A percentile compares a stretch with the other conserved stretches of the same genome.
These are phyloP conservation scores for Megathymus violae DNA, from an alignment of 1,140 invertebrate genomes.

Conservation along the genomic window DNA sequence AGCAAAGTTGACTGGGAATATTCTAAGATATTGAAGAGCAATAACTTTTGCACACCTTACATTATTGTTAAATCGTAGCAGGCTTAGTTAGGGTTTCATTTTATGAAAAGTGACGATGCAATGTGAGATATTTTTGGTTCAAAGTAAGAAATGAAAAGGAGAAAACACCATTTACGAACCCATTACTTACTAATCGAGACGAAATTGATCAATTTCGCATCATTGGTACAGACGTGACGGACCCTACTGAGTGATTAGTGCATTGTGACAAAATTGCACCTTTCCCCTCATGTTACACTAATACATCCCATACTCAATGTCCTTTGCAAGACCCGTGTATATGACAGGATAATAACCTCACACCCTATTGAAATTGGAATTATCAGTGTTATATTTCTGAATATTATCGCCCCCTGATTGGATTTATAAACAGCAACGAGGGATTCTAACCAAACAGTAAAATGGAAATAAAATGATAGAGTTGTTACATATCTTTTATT, in stretches of 20 bases:
- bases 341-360: slow-evolving; percentile 79
- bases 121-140: neutral
- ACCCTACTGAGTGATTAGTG: slow-evolving; percentile 49
- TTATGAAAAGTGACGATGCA: neutral
- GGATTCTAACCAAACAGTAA: neutral
- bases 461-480: too few relatives aligned
- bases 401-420: slow-evolving; percentile 36
- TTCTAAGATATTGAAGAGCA: too few relatives aligned
- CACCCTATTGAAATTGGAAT: slow-evolving; percentile 64
- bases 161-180: slow-evolving; percentile 17
- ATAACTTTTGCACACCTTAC: too few relatives aligned
- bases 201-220: slow-evolving; percentile 44
- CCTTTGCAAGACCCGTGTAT: slow-evolving; percentile 51
- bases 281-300: slow-evolving; percentile 39
- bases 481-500: too few relatives aligned
- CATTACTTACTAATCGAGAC: slow-evolving; percentile 43
- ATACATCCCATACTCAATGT: slow-evolving; percentile 49
- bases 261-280: slow-evolving; percentile 60
- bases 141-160: slow-evolving; percentile 1
- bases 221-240: slow-evolving; percentile 31
- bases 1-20: too few relatives aligned
- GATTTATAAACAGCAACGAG: slow-evolving; percentile 32
- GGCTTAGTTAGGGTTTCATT: neutral
- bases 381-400: slow-evolving; percentile 49
- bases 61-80: too few relatives aligned